These are phyloP conservation scores for Zoanthus gigantus DNA, from an alignment of 92 coral and sea anemone genomes.

Conservation along the genomic window DNA sequence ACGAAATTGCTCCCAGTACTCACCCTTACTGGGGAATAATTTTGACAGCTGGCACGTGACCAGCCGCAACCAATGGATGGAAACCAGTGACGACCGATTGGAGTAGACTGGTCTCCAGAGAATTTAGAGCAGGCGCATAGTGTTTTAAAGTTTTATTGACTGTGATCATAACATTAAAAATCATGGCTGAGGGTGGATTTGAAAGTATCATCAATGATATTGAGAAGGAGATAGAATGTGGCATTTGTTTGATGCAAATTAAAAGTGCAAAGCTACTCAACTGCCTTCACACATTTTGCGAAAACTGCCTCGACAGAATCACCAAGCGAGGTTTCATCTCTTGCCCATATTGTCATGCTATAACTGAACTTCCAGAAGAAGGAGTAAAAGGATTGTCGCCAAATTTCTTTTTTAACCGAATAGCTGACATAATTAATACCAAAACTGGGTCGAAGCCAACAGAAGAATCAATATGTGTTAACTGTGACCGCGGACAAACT, in stretches of 20 bases:
- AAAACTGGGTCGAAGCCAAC: neutral
- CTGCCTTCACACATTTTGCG: constrained; percentile 34
- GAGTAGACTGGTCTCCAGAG: no score
- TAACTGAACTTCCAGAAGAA: neutral
- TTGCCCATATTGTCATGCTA: constrained; percentile 7
- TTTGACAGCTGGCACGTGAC: no score
- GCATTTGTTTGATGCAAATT: neutral
- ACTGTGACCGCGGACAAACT: constrained; percentile 5
- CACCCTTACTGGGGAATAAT: no score
- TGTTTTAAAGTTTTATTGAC: no score
- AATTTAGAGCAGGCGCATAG: no score
- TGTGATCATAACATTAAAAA: no score
- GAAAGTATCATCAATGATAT: neutral
- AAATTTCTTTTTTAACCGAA: constrained; percentile 16
- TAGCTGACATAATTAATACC: constrained; percentile 3
- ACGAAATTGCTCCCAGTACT: no score
- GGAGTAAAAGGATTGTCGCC: constrained; percentile 10
- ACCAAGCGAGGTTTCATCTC: neutral
- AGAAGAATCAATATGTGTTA: neutral
- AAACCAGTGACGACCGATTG: no score
- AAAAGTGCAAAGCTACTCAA: constrained; percentile 22
- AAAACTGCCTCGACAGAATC: neutral
- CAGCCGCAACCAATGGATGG: no score
- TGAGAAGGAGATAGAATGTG: constrained; percentile 12
- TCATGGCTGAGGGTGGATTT: neutral